These are phyloP conservation scores for Mormyrus proboscirostris DNA, from an alignment of 2,797 vertebrate species.

Conservation along the genomic window DNA sequence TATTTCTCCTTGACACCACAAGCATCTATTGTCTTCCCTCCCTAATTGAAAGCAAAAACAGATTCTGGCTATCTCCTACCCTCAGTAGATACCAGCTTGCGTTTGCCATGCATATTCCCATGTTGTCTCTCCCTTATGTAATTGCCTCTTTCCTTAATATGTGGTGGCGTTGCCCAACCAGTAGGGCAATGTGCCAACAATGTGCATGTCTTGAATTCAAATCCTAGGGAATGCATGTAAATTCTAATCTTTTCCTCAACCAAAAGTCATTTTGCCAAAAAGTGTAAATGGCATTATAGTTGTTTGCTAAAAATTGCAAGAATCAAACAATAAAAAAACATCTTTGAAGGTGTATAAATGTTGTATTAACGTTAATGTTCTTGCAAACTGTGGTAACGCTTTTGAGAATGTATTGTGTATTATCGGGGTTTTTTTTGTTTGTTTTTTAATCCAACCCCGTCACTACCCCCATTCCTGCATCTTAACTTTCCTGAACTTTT, in stretches of 20 bases:
- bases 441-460: not conserved
- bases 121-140: not conserved
- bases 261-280: not conserved
- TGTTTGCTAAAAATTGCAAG: not conserved
- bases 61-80: slow-evolving; percentile 17
- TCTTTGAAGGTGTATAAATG: not conserved
- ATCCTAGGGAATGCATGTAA: not conserved
- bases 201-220: not conserved
- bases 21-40: slow-evolving; percentile 37
- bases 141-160: not conserved
- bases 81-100: slow-evolving; percentile 21
- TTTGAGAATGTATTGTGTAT: not conserved
- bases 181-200: not conserved
- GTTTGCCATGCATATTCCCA: slow-evolving; percentile 12
- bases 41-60: slow-evolving; percentile 26
- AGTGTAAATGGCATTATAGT: not conserved
- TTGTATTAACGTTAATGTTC: not conserved
- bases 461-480: not conserved
- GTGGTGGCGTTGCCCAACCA: not conserved
- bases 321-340: not conserved
- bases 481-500: not conserved
- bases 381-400: not conserved
- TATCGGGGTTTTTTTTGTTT: not conserved
- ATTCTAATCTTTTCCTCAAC: not conserved
- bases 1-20: slow-evolving; percentile 32